Percentiles rank a stretch among this genome's conserved stretches.
Evolutionary conservation across 2,113 vertebrate genomes (phyloP).

Genomic region (Cephalopholis sonnerati): DNA sequence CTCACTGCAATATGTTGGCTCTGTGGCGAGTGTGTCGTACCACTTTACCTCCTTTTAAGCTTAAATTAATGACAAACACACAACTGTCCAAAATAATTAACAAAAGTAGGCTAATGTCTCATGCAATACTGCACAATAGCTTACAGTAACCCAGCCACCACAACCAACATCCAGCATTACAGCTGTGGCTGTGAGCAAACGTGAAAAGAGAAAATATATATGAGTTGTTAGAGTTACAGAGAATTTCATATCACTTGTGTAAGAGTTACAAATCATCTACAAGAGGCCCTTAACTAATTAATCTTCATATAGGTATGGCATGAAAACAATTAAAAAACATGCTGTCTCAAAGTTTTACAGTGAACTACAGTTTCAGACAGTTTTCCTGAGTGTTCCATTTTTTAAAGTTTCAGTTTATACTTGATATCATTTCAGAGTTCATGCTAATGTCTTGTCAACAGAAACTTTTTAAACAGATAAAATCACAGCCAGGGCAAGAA

Average conservation of each 20-base stretch:
- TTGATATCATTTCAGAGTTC: neutral
- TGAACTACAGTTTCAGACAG: neutral
- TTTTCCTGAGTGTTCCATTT: neutral
- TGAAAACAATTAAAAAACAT: neutral
- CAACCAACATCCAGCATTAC: conserved; percentile 2
- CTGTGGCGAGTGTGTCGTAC: neutral
- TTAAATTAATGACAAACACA: conserved; percentile 43
- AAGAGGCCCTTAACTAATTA: neutral
- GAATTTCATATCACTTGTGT: conserved; percentile 21
- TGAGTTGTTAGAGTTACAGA: conserved; percentile 17
- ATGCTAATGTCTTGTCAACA: neutral
- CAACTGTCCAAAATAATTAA: conserved; percentile 59
- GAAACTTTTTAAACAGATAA: neutral
- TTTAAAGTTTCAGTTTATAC: neutral
- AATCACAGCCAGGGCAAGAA: neutral
- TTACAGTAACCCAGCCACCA: conserved; percentile 37
- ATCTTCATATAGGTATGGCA: neutral
- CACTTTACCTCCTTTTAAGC: conserved; percentile 23
- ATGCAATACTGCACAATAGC: conserved; percentile 71
- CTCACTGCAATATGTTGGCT: conserved; percentile 33
- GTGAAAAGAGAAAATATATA: neutral
- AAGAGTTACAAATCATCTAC: conserved; percentile 27
- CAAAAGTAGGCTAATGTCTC: conserved; percentile 54
- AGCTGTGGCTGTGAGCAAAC: conserved; percentile 3
- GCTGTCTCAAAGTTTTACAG: neutral